Evolutionary conservation across 2,113 vertebrate genomes (phyloP), one percentile per base, ranked within the genome.

Genomic region (Mystacornis crossleyi): DNA sequence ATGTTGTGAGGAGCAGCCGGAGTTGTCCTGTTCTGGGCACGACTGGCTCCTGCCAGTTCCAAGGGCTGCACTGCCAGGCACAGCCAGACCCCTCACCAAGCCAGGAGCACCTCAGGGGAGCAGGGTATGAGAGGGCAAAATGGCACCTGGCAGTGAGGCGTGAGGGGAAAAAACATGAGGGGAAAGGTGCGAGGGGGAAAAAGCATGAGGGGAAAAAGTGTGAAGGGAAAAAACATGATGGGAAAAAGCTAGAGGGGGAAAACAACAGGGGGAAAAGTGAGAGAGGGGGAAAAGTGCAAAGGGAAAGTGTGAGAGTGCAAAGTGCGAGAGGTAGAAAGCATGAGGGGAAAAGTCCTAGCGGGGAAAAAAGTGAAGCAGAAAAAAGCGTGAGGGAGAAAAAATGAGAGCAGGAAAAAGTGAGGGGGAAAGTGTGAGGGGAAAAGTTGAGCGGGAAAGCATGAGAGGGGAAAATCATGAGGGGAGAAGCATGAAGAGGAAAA

Each of bases 371-470:
- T 4, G 4, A 23, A 47, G 31, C 4, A 26, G 51, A 12, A 54
- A 54, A 19, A 53, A 29, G 51, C 6, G 1, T 31, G 51, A 53
- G 51, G 10, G 51, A 16, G 23, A 20, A 38, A 51, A 51, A 60
- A 6, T 0, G 4, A 2, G 2, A 40, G 18, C 0, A 0, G 25
- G n/a, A 36, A 36, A 47, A 57, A 16, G 33, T n/a, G n/a, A n/a
- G n/a, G n/a, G n/a, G n/a, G n/a, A 38, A 38, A 40, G 40, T 40
- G 40, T 40, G 40, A 40, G 43, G 43, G 18, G 43, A 43, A 21
- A 47, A 40, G 21, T 10, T 40, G 21, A 34, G 55, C 21, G 20
- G 54, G 45, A 47, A 74, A 58, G 38, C 38, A 38, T 38, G 38
- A 38, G 38, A 38, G 38, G 38, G 38, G 38, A 38, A 11, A 38